Conservation (phyloP, 2,113 vertebrate species). For the Lates calcarifer region DNA sequence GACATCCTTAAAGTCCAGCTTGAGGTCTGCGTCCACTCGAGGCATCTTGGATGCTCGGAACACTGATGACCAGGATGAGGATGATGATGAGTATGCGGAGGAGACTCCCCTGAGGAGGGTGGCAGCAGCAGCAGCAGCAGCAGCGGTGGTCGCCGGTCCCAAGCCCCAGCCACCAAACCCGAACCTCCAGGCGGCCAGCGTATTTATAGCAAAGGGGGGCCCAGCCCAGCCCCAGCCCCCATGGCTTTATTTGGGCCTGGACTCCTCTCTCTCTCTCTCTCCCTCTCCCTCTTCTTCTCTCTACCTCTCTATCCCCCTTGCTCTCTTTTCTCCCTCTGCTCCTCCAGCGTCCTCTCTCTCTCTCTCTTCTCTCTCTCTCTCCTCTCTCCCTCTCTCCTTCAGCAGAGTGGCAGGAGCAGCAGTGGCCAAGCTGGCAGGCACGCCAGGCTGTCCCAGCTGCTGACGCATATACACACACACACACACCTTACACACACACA, state of each 20-base stretch:
- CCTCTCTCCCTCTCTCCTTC: slow-evolving; percentile 50
- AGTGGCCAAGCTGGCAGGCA: slow-evolving; percentile 59
- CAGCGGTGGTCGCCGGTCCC: slow-evolving; percentile 56
- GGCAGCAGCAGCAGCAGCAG: slow-evolving; percentile 36
- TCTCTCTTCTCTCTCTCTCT: slow-evolving; percentile 31
- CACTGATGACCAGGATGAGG: slow-evolving; percentile 55
- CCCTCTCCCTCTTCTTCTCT: slow-evolving; percentile 28
- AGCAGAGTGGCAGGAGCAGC: slow-evolving; percentile 80
- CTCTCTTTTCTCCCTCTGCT: slow-evolving; percentile 39
- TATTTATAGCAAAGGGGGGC: slow-evolving; percentile 87
- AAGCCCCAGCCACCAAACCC: slow-evolving; percentile 86
- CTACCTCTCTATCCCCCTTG: neutral
- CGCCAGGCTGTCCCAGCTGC: slow-evolving; percentile 60
- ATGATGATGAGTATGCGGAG: slow-evolving; percentile 60
- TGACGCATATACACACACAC: slow-evolving; percentile 45
- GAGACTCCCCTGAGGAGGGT: slow-evolving; percentile 72
- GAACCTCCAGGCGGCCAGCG: slow-evolving; percentile 76
- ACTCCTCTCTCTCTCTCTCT: slow-evolving; percentile 50
- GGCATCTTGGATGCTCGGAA: slow-evolving; percentile 87
- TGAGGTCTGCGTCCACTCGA: slow-evolving; percentile 95
- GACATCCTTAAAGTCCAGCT: slow-evolving; percentile 99
- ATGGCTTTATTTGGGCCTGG: slow-evolving; percentile 91
- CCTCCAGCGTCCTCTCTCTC: slow-evolving; percentile 43
- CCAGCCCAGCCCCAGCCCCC: slow-evolving; percentile 76
- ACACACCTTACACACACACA: slow-evolving; percentile 51